Evolutionary conservation across 2,113 vertebrate species (phyloP).

Genomic region (Oryzias woworae): DNA sequence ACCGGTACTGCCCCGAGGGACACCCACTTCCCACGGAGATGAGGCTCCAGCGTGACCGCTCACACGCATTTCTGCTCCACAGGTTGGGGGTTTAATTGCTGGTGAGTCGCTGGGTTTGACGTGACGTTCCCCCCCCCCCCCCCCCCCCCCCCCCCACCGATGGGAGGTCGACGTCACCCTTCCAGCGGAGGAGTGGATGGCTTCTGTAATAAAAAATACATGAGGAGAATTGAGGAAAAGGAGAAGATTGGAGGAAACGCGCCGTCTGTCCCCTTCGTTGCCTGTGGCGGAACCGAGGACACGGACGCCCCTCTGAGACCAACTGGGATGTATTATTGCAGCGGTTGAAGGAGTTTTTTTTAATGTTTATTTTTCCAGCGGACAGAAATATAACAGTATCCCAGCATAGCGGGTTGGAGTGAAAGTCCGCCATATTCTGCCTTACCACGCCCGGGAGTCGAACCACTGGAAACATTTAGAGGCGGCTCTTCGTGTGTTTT

Average conservation of each 20-base stretch:
- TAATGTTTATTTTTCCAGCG: constrained; percentile 31
- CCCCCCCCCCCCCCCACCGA: constrained; percentile 17
- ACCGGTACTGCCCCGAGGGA: background rate
- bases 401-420: constrained; percentile 70
- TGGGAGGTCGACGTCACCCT: constrained; percentile 71
- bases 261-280: background rate
- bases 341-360: constrained; percentile 39
- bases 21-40: background rate
- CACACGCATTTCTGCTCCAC: constrained; percentile 49
- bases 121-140: constrained; percentile 58
- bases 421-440: constrained; percentile 82
- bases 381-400: constrained; percentile 60
- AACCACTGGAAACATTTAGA: constrained; percentile 63
- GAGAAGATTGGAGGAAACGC: constrained; percentile 47
- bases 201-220: constrained; percentile 70
- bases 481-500: constrained; percentile 31
- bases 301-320: background rate
- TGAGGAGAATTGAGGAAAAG: constrained; percentile 63
- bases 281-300: constrained; percentile 6
- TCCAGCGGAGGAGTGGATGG: constrained; percentile 72
- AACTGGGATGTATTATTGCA: background rate
- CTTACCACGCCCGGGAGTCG: constrained; percentile 78
- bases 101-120: constrained; percentile 50
- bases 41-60: constrained; percentile 16
- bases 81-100: constrained; percentile 46